phyloP scores from a whole-genome alignment of 2,888 invertebrate genomes.

The Drosophila prostipennis region DNA sequence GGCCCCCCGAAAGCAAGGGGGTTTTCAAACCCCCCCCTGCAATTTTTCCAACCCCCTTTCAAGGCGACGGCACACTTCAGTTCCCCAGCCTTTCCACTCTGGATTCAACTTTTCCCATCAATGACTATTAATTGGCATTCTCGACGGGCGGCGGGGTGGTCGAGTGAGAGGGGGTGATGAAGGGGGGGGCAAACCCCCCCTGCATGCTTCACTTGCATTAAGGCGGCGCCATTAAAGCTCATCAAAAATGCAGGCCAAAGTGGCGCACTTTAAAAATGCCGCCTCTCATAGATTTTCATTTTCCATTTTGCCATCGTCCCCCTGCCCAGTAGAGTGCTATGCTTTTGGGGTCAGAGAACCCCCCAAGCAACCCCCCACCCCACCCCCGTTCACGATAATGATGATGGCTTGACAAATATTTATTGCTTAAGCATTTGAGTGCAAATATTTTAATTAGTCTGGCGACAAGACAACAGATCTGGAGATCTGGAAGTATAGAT shows the following conservation, averaged over 20 bases:
- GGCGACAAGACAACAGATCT: slow-evolving; percentile 62
- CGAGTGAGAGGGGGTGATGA: neutral
- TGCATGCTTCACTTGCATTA: slow-evolving; percentile 63
- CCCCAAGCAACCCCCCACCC: neutral
- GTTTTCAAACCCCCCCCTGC: neutral
- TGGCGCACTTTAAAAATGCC: slow-evolving; percentile 70
- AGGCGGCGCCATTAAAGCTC: slow-evolving; percentile 77
- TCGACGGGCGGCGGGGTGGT: slow-evolving; percentile 23
- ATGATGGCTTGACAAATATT: slow-evolving; percentile 78
- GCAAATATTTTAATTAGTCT: slow-evolving; percentile 80
- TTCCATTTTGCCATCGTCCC: slow-evolving; percentile 33
- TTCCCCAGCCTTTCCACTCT: slow-evolving; percentile 6
- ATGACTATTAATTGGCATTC: slow-evolving; percentile 74
- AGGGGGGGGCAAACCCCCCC: neutral
- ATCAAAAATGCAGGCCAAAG: slow-evolving; percentile 69
- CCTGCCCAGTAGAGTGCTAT: slow-evolving; percentile 24
- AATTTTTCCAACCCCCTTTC: neutral
- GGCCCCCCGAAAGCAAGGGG: slow-evolving; percentile 6
- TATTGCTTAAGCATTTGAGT: slow-evolving; percentile 80
- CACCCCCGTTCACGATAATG: slow-evolving; percentile 54
- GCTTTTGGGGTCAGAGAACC: slow-evolving; percentile 29
- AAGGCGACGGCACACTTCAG: slow-evolving; percentile 55
- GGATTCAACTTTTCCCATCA: slow-evolving; percentile 70
- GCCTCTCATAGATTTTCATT: slow-evolving; percentile 69
- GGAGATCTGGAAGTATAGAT: slow-evolving; percentile 8